phyloP scores from a whole-genome alignment of 2,797 vertebrate species.

The Gambusia yucatana region DNA sequence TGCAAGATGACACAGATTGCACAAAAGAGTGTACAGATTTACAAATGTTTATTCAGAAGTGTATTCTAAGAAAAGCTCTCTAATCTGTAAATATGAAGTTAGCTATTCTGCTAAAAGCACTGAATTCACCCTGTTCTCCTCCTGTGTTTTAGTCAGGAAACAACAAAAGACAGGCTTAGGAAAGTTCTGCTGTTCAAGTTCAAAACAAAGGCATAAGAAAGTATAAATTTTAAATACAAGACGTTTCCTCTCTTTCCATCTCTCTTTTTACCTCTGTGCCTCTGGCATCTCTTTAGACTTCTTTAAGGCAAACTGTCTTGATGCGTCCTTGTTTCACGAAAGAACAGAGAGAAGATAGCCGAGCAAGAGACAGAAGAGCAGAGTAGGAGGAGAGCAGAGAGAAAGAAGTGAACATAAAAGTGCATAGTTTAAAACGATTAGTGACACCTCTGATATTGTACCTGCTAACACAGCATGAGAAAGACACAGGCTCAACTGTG shows the following conservation, averaged over 20 bases:
- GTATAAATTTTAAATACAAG: slow-evolving; percentile 99
- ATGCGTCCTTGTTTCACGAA: slow-evolving; percentile 98
- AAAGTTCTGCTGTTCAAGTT: slow-evolving; percentile 97
- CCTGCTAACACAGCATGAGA: slow-evolving; percentile 85
- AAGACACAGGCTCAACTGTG: slow-evolving; percentile 79
- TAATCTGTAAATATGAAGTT: slow-evolving; percentile 39
- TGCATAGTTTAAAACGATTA: slow-evolving; percentile 99
- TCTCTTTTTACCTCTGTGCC: slow-evolving; percentile 86
- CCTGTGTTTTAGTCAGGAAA: slow-evolving; percentile 58
- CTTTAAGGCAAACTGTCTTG: slow-evolving; percentile 94
- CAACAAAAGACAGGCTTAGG: slow-evolving; percentile 82
- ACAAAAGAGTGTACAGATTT: slow-evolving; percentile 86
- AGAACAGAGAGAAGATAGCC: slow-evolving; percentile 86
- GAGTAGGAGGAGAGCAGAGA: slow-evolving; percentile 82
- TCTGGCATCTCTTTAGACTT: slow-evolving; percentile 94
- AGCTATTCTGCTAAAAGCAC: slow-evolving; percentile 24
- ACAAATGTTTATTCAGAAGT: slow-evolving; percentile 84
- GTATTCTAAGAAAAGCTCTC: slow-evolving; percentile 71
- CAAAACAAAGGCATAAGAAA: slow-evolving; percentile 99
- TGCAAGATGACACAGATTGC: background rate
- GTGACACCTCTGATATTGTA: slow-evolving; percentile 95
- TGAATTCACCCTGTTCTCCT: slow-evolving; percentile 33
- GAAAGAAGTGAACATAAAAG: slow-evolving; percentile 94
- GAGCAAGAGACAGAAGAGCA: slow-evolving; percentile 84
- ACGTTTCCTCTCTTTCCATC: slow-evolving; percentile 87